Evolutionary conservation across 2,888 invertebrate species (phyloP).

Genomic region (Papilio protenor): DNA sequence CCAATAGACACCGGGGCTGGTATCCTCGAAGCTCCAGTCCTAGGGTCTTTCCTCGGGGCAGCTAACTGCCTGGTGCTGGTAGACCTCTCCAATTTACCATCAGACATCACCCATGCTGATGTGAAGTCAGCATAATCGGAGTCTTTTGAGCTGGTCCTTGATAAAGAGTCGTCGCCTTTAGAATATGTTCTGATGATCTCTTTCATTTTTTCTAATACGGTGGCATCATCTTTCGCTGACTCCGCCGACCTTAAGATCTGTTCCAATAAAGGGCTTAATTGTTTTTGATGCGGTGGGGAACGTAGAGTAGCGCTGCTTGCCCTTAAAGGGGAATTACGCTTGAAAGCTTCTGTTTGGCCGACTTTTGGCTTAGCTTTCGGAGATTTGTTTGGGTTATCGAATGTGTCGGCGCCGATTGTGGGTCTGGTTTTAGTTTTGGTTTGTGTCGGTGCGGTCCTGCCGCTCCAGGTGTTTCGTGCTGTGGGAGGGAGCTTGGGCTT

Average conservation of each 20-base stretch:
- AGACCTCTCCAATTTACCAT: slow-evolving; percentile 86
- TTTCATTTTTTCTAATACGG: slow-evolving; percentile 90
- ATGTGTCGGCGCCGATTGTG: slow-evolving; percentile 73
- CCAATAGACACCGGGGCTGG: slow-evolving; percentile 78
- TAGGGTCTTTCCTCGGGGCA: slow-evolving; percentile 76
- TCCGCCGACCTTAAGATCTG: slow-evolving; percentile 89
- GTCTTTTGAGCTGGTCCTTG: slow-evolving; percentile 81
- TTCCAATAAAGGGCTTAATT: slow-evolving; percentile 86
- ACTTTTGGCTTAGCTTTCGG: slow-evolving; percentile 80
- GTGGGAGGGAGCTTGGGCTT: slow-evolving; percentile 75
- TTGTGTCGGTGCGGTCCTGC: slow-evolving; percentile 81
- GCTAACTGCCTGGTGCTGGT: slow-evolving; percentile 82
- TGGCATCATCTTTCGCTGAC: slow-evolving; percentile 88
- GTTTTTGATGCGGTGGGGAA: slow-evolving; percentile 86
- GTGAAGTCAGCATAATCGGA: slow-evolving; percentile 88
- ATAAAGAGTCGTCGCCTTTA: slow-evolving; percentile 76
- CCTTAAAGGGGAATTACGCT: slow-evolving; percentile 80
- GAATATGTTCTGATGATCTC: slow-evolving; percentile 83
- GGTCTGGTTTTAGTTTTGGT: slow-evolving; percentile 72
- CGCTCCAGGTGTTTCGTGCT: slow-evolving; percentile 90
- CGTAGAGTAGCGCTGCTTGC: slow-evolving; percentile 77
- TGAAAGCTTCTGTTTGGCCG: slow-evolving; percentile 73
- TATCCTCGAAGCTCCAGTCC: slow-evolving; percentile 75
- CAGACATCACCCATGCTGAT: slow-evolving; percentile 89
- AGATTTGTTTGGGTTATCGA: slow-evolving; percentile 85